phyloP scores from a whole-genome alignment of 2,888 invertebrate genomes.

The Gnatocerus cornutus region DNA sequence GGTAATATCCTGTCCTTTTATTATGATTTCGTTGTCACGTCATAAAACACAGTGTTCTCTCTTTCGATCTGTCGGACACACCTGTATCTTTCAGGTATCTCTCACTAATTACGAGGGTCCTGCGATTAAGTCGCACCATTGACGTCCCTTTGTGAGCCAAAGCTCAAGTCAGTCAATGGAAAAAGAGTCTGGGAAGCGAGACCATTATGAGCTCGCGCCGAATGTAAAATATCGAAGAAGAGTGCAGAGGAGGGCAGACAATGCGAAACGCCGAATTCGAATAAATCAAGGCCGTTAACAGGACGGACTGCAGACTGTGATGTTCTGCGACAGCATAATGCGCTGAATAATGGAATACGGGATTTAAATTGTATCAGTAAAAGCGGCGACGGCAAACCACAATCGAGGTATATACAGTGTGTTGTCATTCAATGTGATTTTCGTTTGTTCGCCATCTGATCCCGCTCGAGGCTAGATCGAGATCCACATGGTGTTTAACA shows the following conservation, averaged over 20 bases:
- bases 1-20: constrained; percentile 65
- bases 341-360: constrained; percentile 69
- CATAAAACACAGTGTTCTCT: constrained; percentile 60
- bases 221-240: constrained; percentile 59
- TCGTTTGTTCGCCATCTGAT: constrained; percentile 14
- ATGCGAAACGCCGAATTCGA: constrained; percentile 66
- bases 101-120: constrained; percentile 32
- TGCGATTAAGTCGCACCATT: constrained; percentile 23
- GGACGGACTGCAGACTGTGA: constrained; percentile 66
- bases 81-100: constrained; percentile 39
- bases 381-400: constrained; percentile 50
- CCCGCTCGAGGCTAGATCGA: constrained; percentile 3
- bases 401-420: constrained; percentile 39
- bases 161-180: not conserved
- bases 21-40: constrained; percentile 67
- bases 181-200: constrained; percentile 54
- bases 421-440: constrained; percentile 47
- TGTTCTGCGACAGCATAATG: constrained; percentile 67
- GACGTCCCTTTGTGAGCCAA: constrained; percentile 26
- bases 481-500: constrained; percentile 13
- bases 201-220: constrained; percentile 61
- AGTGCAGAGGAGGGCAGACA: constrained; percentile 59
- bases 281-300: constrained; percentile 70
- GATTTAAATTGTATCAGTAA: constrained; percentile 69
- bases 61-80: constrained; percentile 22